phyloP scores from a whole-genome alignment of 2,797 vertebrate species.

The Furcifer pardalis region DNA sequence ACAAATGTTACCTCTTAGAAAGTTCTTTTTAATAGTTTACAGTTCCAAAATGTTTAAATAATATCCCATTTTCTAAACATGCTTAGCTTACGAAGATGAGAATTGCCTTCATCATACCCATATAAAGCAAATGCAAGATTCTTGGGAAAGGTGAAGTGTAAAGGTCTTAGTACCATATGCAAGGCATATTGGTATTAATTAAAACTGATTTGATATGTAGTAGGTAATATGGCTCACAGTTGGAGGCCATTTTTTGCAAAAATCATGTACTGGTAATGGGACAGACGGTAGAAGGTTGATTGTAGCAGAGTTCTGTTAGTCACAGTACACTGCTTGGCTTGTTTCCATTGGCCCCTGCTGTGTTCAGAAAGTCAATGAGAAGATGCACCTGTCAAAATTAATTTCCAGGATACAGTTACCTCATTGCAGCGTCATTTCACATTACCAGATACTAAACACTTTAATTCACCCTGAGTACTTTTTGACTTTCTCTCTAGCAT shows the following conservation, averaged over 20 bases:
- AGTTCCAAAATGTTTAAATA: background rate
- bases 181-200: slow-evolving; percentile 74
- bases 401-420: slow-evolving; percentile 85
- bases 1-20: slow-evolving; percentile 11
- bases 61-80: background rate
- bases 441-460: slow-evolving; percentile 67
- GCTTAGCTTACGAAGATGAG: slow-evolving; percentile 15
- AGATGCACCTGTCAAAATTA: slow-evolving; percentile 86
- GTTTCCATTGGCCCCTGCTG: slow-evolving; percentile 73
- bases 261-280: slow-evolving; percentile 60
- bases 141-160: slow-evolving; percentile 46
- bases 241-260: slow-evolving; percentile 57
- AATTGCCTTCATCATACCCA: slow-evolving; percentile 27
- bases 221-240: slow-evolving; percentile 54
- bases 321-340: slow-evolving; percentile 69
- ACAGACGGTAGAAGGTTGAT: slow-evolving; percentile 66
- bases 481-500: slow-evolving; percentile 57
- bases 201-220: slow-evolving; percentile 72
- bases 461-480: slow-evolving; percentile 65
- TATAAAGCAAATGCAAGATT: slow-evolving; percentile 16
- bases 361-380: slow-evolving; percentile 76
- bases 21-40: background rate
- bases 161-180: slow-evolving; percentile 68
- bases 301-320: slow-evolving; percentile 71
- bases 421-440: slow-evolving; percentile 66